phyloP scores from a whole-genome alignment of 2,113 vertebrate genomes.

The Stigmatopora nigra region DNA sequence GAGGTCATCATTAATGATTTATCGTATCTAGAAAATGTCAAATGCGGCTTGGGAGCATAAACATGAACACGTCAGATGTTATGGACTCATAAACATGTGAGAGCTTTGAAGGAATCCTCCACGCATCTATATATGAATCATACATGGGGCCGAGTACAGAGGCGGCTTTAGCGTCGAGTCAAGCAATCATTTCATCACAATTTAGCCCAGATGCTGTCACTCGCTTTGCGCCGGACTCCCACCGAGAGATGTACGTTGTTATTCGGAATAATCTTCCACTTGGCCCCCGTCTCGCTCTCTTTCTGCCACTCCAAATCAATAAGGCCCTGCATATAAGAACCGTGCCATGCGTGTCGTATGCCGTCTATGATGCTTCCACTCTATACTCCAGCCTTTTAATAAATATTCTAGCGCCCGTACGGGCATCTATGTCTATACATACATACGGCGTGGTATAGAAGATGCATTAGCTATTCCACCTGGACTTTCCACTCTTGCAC shows the following conservation, averaged over 20 bases:
- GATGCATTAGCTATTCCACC: conserved; percentile 36
- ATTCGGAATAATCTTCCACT: conserved; percentile 40
- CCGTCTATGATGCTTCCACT: conserved; percentile 33
- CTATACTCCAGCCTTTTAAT: conserved; percentile 34
- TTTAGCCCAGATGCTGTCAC: conserved; percentile 40
- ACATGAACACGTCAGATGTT: conserved; percentile 60
- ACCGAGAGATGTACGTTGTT: conserved; percentile 24
- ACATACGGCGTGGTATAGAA: conserved; percentile 7
- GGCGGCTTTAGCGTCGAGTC: conserved; percentile 34
- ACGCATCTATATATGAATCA: conserved; percentile 56
- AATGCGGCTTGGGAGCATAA: conserved; percentile 60
- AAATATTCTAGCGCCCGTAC: conserved; percentile 42
- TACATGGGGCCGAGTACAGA: conserved; percentile 39
- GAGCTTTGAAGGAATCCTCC: conserved; percentile 51
- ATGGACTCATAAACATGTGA: conserved; percentile 58
- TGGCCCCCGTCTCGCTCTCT: conserved; percentile 17
- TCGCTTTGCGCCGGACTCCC: conserved; percentile 37
- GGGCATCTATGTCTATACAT: not conserved
- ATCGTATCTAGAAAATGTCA: conserved; percentile 69
- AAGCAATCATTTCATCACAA: conserved; percentile 48
- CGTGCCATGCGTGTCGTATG: conserved; percentile 3
- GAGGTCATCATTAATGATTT: conserved; percentile 70
- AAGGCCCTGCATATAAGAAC: conserved; percentile 1
- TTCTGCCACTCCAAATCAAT: conserved; percentile 14
- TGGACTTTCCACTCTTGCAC: conserved; percentile 27